phyloP scores from a whole-genome alignment of 2,797 vertebrate species.

The Enteromius treurensis region DNA sequence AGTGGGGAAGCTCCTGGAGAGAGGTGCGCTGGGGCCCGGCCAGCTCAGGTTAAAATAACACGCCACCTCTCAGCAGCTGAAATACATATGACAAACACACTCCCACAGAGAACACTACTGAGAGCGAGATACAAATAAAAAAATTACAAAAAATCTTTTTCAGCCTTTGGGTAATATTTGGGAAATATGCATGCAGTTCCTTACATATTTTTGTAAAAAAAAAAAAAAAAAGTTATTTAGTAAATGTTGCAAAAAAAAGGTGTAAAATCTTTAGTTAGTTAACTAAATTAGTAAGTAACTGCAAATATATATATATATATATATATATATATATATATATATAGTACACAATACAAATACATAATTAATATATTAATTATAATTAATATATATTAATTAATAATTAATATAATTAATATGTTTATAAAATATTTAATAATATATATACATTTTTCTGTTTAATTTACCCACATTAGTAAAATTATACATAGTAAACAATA shows the following conservation, averaged over 20 bases:
- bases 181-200: neutral
- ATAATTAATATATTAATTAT: too few species aligned
- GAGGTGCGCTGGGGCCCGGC: constrained; percentile 59
- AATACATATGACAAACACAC: constrained; percentile 33
- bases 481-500: neutral
- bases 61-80: constrained; percentile 63
- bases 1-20: constrained; percentile 74
- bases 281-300: too few species aligned
- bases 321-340: too few species aligned
- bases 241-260: too few species aligned
- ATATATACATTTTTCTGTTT: too few species aligned
- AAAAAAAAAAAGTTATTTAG: too few species aligned
- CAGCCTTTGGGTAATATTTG: neutral
- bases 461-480: neutral
- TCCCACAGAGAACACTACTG: constrained; percentile 20
- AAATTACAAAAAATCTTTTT: constrained; percentile 31
- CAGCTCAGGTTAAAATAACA: constrained; percentile 76
- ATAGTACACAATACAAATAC: too few species aligned
- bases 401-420: too few species aligned
- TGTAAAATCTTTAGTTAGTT: too few species aligned
- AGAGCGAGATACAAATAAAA: constrained; percentile 58
- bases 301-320: too few species aligned
- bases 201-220: neutral
- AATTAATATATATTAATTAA: too few species aligned
- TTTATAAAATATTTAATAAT: too few species aligned